phyloP scores from a whole-genome alignment of 1,140 invertebrate species.

The Cylas formicarius region DNA sequence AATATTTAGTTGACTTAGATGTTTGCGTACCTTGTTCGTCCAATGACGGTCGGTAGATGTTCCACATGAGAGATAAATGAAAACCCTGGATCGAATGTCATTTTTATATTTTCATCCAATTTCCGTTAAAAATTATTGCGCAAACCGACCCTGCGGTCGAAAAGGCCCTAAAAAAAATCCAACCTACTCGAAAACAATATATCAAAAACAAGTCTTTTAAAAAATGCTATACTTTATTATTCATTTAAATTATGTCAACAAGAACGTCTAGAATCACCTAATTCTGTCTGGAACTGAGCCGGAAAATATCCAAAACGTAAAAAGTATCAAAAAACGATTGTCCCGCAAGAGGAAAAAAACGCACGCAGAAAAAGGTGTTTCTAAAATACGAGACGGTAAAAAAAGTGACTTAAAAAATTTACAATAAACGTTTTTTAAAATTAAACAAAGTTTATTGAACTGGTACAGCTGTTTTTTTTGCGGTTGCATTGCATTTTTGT shows the following conservation, averaged over 20 bases:
- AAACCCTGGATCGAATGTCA: conserved; percentile 22
- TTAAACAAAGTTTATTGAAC: conserved; percentile 37
- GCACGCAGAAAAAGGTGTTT: conserved; percentile 27
- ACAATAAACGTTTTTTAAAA: conserved; percentile 34
- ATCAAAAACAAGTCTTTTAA: conserved; percentile 37
- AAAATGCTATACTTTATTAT: conserved; percentile 34
- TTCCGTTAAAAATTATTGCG: conserved; percentile 32
- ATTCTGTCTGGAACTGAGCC: conserved; percentile 19
- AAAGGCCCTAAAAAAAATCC: conserved; percentile 21
- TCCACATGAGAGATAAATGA: no score
- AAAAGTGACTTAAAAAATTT: conserved; percentile 31
- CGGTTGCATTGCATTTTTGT: conserved; percentile 15
- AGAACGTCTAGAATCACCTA: conserved; percentile 26
- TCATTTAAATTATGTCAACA: conserved; percentile 33
- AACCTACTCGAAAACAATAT: conserved; percentile 35
- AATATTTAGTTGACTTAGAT: no score
- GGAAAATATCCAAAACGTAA: conserved; percentile 11
- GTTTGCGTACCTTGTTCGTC: no score
- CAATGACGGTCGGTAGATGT: no score
- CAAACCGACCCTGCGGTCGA: conserved; percentile 21
- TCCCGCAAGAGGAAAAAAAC: conserved; percentile 7
- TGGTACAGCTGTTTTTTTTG: conserved; percentile 15
- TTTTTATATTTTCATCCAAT: conserved; percentile 32
- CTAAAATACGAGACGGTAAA: conserved; percentile 22
- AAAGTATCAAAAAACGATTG: conserved; percentile 9